A percentile compares a stretch with the other conserved stretches of the same genome.
phyloP scores from a whole-genome alignment of 2,888 invertebrate species.

The Andrena chrysosceles region DNA sequence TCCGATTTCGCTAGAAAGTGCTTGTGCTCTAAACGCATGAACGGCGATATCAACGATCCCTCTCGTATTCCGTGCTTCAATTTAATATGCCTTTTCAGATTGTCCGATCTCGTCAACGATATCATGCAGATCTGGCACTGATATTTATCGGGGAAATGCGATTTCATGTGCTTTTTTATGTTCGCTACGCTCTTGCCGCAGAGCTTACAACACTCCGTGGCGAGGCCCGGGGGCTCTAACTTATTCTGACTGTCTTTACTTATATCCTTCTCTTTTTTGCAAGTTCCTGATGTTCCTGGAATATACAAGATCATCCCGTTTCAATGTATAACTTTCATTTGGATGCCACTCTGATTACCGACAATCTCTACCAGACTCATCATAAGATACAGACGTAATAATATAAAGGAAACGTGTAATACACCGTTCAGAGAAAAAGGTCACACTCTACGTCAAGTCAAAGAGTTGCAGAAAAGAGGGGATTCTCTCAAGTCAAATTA shows the following conservation, averaged over 20 bases:
- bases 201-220: conserved; percentile 83
- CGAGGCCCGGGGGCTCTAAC: conserved; percentile 79
- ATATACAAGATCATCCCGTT: conserved; percentile 79
- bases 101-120: conserved; percentile 86
- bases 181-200: conserved; percentile 85
- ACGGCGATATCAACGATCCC: conserved; percentile 79
- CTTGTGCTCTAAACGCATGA: conserved; percentile 80
- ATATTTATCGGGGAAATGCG: conserved; percentile 84
- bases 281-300: conserved; percentile 83
- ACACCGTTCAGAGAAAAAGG: conserved; percentile 34
- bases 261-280: conserved; percentile 82
- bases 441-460: conserved; percentile 78
- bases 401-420: conserved; percentile 21
- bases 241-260: conserved; percentile 82
- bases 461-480: conserved; percentile 68
- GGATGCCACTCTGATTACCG: conserved; percentile 58
- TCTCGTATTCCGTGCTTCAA: conserved; percentile 84
- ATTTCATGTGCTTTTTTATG: conserved; percentile 85
- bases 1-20: conserved; percentile 82
- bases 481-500: conserved; percentile 60
- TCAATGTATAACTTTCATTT: conserved; percentile 45
- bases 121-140: conserved; percentile 85
- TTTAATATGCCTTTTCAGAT: conserved; percentile 86
- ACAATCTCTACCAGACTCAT: conserved; percentile 73
- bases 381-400: conserved; percentile 37